phyloP scores from a whole-genome alignment of 2,888 invertebrate species.

The Lumbricus terrestris region DNA sequence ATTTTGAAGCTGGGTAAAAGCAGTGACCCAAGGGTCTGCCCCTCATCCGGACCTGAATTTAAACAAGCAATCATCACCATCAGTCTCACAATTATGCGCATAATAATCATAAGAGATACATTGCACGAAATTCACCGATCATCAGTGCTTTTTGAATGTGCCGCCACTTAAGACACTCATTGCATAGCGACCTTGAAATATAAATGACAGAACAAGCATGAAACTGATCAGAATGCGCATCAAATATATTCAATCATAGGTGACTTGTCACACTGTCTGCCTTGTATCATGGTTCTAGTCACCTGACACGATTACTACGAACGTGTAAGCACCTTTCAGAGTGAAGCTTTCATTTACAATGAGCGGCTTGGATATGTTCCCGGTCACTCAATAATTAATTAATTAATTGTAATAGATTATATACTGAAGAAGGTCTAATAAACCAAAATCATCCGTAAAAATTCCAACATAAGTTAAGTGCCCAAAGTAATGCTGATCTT shows the following conservation, averaged over 20 bases:
- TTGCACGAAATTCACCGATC: neutral
- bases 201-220: neutral
- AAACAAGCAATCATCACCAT: neutral
- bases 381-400: too few species aligned
- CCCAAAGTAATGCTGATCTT: neutral
- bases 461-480: too few species aligned
- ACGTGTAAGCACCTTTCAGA: too few species aligned
- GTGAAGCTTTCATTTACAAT: too few species aligned
- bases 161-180: neutral
- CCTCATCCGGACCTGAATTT: conserved; percentile 67
- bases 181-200: neutral
- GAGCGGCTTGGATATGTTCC: too few species aligned
- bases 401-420: neutral
- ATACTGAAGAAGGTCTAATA: neutral
- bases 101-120: neutral
- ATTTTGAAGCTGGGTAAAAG: conserved; percentile 87
- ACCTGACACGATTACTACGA: too few species aligned
- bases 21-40: conserved; percentile 79
- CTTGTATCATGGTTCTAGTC: too few species aligned
- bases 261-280: too few species aligned
- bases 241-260: neutral
- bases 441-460: neutral
- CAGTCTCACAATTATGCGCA: neutral
- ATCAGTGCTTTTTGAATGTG: neutral
- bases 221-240: neutral